Conservation (phyloP, 2,888 invertebrate genomes). For the Anarsia innoxiella region DNA sequence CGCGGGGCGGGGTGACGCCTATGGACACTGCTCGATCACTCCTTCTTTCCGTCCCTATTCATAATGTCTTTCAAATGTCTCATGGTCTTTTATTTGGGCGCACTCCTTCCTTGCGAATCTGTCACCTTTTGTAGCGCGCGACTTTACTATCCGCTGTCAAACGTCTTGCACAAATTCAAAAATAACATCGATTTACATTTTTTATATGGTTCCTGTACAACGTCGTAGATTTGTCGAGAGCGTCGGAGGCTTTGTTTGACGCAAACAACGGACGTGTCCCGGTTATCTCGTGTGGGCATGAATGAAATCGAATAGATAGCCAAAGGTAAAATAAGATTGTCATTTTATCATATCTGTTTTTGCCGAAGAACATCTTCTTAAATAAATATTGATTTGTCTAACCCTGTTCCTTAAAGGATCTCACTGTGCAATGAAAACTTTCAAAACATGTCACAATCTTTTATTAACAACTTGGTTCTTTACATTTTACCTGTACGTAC, state of each 20-base stretch:
- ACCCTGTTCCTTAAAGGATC: slow-evolving; percentile 7
- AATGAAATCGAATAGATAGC: slow-evolving; percentile 41
- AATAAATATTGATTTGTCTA: slow-evolving; percentile 11
- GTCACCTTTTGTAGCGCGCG: slow-evolving; percentile 64
- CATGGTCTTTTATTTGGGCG: slow-evolving; percentile 43
- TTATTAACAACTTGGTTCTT: no score
- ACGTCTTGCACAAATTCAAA: slow-evolving; percentile 74
- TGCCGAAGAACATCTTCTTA: slow-evolving; percentile 10
- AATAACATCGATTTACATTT: slow-evolving; percentile 66
- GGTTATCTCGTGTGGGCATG: slow-evolving; percentile 55
- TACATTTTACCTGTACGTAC: no score
- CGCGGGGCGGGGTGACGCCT: slow-evolving; percentile 21
- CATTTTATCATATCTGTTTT: slow-evolving; percentile 13
- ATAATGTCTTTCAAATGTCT: slow-evolving; percentile 66
- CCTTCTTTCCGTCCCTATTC: slow-evolving; percentile 66
- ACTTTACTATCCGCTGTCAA: slow-evolving; percentile 63
- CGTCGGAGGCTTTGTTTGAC: slow-evolving; percentile 61
- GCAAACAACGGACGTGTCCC: slow-evolving; percentile 66
- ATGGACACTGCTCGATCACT: slow-evolving; percentile 65
- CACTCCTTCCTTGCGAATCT: slow-evolving; percentile 54
- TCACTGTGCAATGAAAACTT: no score
- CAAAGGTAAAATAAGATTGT: slow-evolving; percentile 22
- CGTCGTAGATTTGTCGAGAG: slow-evolving; percentile 65
- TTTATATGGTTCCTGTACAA: slow-evolving; percentile 60
- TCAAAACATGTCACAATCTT: no score